phyloP scores from a whole-genome alignment of 2,113 vertebrate genomes.

The Otocyon megalotis region DNA sequence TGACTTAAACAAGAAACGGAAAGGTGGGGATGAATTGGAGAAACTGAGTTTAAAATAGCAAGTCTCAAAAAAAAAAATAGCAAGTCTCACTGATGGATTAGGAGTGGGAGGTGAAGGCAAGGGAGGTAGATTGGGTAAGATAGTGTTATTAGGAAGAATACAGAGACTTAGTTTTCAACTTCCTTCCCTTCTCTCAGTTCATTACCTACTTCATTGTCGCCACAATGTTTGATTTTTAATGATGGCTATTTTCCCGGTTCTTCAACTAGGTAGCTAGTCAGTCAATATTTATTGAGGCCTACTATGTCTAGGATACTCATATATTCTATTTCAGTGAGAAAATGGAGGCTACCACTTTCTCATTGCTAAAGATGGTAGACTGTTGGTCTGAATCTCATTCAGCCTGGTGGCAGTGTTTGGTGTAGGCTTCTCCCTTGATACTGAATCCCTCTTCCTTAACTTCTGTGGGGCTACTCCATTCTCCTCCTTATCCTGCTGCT shows the following conservation, averaged over 20 bases:
- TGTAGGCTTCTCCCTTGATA: neutral
- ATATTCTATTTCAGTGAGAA: neutral
- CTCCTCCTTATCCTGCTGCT: neutral
- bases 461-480: neutral
- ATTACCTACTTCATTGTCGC: neutral
- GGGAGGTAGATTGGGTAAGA: neutral
- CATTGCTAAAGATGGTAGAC: neutral
- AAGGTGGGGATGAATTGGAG: neutral
- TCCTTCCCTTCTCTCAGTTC: neutral
- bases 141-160: neutral
- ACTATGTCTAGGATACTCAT: neutral
- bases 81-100: neutral
- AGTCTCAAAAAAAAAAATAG: neutral
- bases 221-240: slow-evolving; percentile 21
- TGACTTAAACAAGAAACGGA: neutral
- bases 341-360: neutral
- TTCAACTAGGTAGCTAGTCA: neutral
- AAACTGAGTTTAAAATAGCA: slow-evolving; percentile 17
- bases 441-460: neutral
- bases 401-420: neutral
- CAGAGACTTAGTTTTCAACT: neutral
- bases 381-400: neutral
- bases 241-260: neutral
- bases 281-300: neutral
- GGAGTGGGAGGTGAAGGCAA: neutral